Percentiles rank a stretch among this genome's conserved stretches.
Evolutionary conservation across 2,888 invertebrate species (phyloP).

Genomic region (Isotomurus palustris): DNA sequence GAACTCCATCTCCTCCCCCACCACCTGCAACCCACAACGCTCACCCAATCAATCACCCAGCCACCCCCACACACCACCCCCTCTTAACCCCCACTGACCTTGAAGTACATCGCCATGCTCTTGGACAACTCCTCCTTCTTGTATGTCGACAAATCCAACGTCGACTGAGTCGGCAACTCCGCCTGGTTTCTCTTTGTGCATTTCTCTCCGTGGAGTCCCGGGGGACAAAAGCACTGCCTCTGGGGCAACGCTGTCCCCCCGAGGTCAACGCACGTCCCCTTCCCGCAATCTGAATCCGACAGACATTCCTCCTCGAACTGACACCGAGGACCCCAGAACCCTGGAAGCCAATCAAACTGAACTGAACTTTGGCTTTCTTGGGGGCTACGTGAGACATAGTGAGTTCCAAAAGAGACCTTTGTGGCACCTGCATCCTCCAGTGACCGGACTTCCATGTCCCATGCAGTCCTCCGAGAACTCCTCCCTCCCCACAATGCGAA

Average conservation of each 20-base stretch:
- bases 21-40: no score
- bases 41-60: no score
- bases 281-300: constrained; percentile 30
- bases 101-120: constrained; percentile 32
- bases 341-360: constrained; percentile 5
- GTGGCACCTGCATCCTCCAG: constrained; percentile 11
- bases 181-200: constrained; percentile 25
- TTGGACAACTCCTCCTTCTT: constrained; percentile 26
- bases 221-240: constrained; percentile 42
- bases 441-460: constrained; percentile 71
- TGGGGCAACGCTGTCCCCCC: constrained; percentile 39
- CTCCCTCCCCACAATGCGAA: constrained; percentile 61
- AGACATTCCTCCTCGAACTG: constrained; percentile 42
- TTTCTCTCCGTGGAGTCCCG: constrained; percentile 35
- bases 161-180: constrained; percentile 18
- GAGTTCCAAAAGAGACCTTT: no score
- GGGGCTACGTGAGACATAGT: no score
- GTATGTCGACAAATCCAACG: constrained; percentile 29
- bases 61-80: no score
- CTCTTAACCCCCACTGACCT: no score
- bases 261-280: constrained; percentile 50
- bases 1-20: constrained; percentile 51
- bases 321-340: constrained; percentile 41
- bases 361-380: no score
- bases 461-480: constrained; percentile 78